Evolutionary conservation across 1,140 invertebrate species (phyloP), one percentile per base, ranked within the genome.

Genomic region (Conus betulinus): DNA sequence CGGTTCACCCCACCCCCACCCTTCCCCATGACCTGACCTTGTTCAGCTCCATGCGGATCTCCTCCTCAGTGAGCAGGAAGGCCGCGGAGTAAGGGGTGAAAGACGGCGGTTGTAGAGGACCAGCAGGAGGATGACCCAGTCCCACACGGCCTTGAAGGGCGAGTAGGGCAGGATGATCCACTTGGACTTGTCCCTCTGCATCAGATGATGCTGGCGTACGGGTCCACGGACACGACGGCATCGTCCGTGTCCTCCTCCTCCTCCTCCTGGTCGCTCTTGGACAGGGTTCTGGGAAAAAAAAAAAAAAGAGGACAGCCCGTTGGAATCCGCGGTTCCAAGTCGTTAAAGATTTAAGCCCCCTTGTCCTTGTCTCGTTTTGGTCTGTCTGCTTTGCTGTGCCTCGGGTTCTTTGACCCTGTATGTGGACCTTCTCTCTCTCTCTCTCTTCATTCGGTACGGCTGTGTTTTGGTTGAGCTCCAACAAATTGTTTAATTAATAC

Each of bases 61-160:
- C 94, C 71, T 94, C 94, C 91, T 99, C 98, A 94, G 98, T 98
- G 89, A 99, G 97, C 92, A 99, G 97, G 96, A 99, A 99, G 90
- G 99, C 99, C 86, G 99, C 99, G 27, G 99, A 98, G 96, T 99
- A 99, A 7, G 99, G 99, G 90, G 99, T 99, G 95, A 99, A 99
- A 99, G 95, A 99, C 99, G 89, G 99, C 99, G 87, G 99, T 99
- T 99, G 96, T 99, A 99, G 95, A 99, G 98, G 90, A 99, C 99
- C 87, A 99, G 96, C 89, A 99, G 96, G 74, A 99, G 96, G 92
- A 99, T 99, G 93, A 99, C 97, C 99, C 99, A 99, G 96, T 99
- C 99, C 99, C 99, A 99, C 91, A 98, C 98, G 88, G 98, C 99
- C 96, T 99, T 99, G 96, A 99, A 99, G 89, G 98, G 99, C 91